phyloP scores from a whole-genome alignment of 2,888 invertebrate species.

The Athetis lepigone region DNA sequence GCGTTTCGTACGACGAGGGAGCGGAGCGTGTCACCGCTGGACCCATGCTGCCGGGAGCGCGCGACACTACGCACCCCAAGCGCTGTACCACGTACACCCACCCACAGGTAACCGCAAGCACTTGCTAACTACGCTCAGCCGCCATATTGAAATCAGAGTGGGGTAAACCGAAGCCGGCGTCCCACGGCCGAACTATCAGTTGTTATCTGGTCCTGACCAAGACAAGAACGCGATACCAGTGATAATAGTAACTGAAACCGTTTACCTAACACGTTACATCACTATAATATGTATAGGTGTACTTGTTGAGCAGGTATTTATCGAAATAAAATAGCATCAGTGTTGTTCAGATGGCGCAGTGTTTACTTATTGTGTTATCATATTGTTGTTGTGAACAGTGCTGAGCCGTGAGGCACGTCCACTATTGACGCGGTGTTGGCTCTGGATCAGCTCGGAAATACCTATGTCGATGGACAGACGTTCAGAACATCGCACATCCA shows the following conservation, averaged over 20 bases:
- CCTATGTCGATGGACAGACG: constrained; percentile 70
- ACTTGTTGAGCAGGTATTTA: constrained; percentile 69
- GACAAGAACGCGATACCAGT: constrained; percentile 68
- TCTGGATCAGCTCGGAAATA: constrained; percentile 79
- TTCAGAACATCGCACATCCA: constrained; percentile 74
- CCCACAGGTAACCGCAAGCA: constrained; percentile 75
- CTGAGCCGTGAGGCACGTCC: constrained; percentile 74
- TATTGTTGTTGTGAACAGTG: constrained; percentile 68
- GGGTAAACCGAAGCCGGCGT: constrained; percentile 60
- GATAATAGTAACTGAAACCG: constrained; percentile 55
- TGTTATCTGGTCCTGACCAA: constrained; percentile 78
- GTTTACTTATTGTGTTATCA: constrained; percentile 85
- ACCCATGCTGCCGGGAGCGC: constrained; percentile 87
- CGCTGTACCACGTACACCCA: constrained; percentile 80
- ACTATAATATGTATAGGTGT: constrained; percentile 56
- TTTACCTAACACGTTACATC: constrained; percentile 67
- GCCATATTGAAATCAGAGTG: constrained; percentile 67
- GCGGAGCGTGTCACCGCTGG: constrained; percentile 75
- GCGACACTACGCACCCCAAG: constrained; percentile 79
- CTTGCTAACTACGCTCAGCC: constrained; percentile 27
- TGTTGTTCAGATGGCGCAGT: constrained; percentile 74
- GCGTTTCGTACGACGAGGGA: constrained; percentile 77
- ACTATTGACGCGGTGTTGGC: constrained; percentile 83
- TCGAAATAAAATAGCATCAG: constrained; percentile 70
- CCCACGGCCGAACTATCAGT: constrained; percentile 65